Evolutionary conservation across 2,888 invertebrate species (phyloP), one percentile per base, ranked within the genome.

Genomic region (Drosophila mayaguana): DNA sequence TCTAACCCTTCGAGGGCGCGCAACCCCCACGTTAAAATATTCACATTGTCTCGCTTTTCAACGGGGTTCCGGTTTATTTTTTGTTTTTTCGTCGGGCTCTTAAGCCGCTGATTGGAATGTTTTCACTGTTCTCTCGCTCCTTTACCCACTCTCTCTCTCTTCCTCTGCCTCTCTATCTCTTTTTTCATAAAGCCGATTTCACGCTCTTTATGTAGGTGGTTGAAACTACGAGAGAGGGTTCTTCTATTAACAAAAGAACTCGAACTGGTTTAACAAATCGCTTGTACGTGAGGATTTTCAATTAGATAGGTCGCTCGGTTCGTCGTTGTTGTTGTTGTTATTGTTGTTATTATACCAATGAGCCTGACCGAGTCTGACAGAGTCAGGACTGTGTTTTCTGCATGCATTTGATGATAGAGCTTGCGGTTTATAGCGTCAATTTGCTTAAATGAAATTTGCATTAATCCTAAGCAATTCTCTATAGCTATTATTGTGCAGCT

Each of bases 41-140:
- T 60, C 32, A 77, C 77, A 73, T 80, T 83, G 83, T 80, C 56
- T 72, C 69, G 78, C 32, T 70, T 69, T 77, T 77, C 65, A 63
- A 61, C 66, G 63, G 74, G 76, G 80, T 68, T 80, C 60, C 67
- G 61, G 63, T 53, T 61, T 42, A 43, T 57, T 61, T 69, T 22
- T 22, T 22, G 32, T 32, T 28, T 25, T 22, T 38, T 38, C 16
- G 22, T 22, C 20, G 38, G 65, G 65, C 51, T 64, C 75, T 69
- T 81, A 89, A 84, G 89, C 89, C 77, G 88, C 81, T 83, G 84
- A 89, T 89, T 89, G 88, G 88, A 85, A 89, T 85, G 76, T 87
- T 85, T 71, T 66, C 25, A 43, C 45, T 74, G 48, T 62, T 60
- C 16, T 38, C 28, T 46, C 32, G 16, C 63, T 50, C n/a, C 25